Evolutionary conservation across 2,888 invertebrate genomes (phyloP), one percentile per base, ranked within the genome.

Genomic region (Agonopterix subpropinquella): DNA sequence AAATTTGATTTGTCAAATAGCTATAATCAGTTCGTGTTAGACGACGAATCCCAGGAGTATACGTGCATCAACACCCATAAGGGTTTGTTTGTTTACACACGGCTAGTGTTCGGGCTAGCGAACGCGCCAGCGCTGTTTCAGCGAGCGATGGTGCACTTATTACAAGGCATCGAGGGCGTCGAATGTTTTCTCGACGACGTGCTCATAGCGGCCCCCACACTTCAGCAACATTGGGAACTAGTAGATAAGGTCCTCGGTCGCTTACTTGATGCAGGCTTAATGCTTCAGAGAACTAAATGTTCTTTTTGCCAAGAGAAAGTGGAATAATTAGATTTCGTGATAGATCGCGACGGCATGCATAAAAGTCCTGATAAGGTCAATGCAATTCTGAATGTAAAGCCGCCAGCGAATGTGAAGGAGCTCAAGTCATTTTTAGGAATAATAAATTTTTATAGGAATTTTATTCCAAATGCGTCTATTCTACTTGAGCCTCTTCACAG

Each of bases 121-220:
- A 36, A 11, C 36, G 52, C 49, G n/a, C 47, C 49, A 1, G 52
- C 52, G 1, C 11, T 52, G 5, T 53, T 53, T 36, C 53, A 45
- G 45, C 45, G 45, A 3, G 36, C 45, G 2, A 36, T 45, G 36
- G 36, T 7, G 11, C 11, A 11, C 3, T 4, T 45, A 11, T 11
- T 45, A 10, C 11, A 3, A 8, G 45, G 45, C 2, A n/a, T 45
- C 1, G 45, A 45, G 1, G 45, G 45, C 8, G 36, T 45, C 8
- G 3, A 7, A 3, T 36, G 36, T 7, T 36, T 45, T 8, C 11
- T 45, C 4, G 45, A 45, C n/a, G 45, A 45, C 36, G 36, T 45
- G 18, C 18, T 45, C 2, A 13, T 45, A 8, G 13, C 45, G 2
- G 45, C 36, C 4, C 45, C 11, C 8, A 36, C 11, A n/a, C n/a